These are phyloP conservation scores for Polia nebulosa DNA, from an alignment of 2,888 invertebrate genomes.

Conservation along the genomic window DNA sequence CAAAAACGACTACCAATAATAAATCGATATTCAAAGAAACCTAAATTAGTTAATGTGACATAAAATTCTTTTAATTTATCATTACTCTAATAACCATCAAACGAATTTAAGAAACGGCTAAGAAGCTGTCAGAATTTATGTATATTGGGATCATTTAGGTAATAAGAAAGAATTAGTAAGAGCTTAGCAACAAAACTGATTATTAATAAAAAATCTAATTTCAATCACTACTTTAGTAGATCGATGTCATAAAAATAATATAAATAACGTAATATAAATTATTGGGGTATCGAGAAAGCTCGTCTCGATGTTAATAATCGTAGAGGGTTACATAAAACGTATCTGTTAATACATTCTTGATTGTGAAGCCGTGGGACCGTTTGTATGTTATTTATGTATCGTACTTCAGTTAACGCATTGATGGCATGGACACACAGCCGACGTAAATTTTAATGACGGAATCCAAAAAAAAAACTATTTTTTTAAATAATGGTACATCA, in stretches of 20 bases:
- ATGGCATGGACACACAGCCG: slow-evolving; percentile 47
- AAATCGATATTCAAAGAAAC: slow-evolving; percentile 54
- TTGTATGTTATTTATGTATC: slow-evolving; percentile 63
- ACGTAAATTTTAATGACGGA: slow-evolving; percentile 61
- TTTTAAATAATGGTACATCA: slow-evolving; percentile 51
- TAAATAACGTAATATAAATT: slow-evolving; percentile 68
- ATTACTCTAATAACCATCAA: slow-evolving; percentile 59
- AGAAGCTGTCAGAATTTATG: slow-evolving; percentile 59
- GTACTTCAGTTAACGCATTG: slow-evolving; percentile 56
- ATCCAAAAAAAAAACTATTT: slow-evolving; percentile 60
- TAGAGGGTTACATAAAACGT: slow-evolving; percentile 62
- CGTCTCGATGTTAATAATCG: slow-evolving; percentile 60
- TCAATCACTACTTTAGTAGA: slow-evolving; percentile 64
- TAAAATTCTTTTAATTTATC: slow-evolving; percentile 59
- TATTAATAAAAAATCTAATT: slow-evolving; percentile 65
- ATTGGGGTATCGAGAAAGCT: slow-evolving; percentile 60
- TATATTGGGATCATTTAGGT: slow-evolving; percentile 55
- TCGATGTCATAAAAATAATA: slow-evolving; percentile 68
- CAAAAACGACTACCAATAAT: slow-evolving; percentile 48
- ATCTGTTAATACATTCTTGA: slow-evolving; percentile 63
- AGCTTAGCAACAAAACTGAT: slow-evolving; percentile 65
- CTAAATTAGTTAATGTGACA: slow-evolving; percentile 57
- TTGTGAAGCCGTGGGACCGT: slow-evolving; percentile 64
- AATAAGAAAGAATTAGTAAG: slow-evolving; percentile 57
- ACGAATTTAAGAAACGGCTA: slow-evolving; percentile 52